phyloP scores from a whole-genome alignment of 2,113 vertebrate genomes.

The Galbula dea region DNA sequence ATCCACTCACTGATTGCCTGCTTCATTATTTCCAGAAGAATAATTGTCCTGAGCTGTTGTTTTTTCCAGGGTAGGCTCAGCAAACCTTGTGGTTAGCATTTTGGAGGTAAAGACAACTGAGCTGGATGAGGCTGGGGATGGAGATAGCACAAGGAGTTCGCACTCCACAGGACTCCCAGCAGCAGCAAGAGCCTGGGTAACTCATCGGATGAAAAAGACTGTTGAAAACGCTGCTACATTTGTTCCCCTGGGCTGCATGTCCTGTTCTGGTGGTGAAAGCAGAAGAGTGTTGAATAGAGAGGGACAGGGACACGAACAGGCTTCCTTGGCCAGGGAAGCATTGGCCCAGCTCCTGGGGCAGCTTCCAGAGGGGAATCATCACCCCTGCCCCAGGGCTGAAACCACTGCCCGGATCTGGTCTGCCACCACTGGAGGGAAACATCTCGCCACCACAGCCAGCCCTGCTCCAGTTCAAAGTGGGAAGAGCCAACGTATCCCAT shows the following conservation, averaged over 20 bases:
- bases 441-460: neutral
- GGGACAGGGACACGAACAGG: neutral
- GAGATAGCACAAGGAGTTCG: neutral
- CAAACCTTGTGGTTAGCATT: neutral
- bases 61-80: neutral
- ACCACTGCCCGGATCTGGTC: neutral
- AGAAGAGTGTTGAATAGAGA: neutral
- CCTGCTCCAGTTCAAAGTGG: neutral
- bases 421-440: slow-evolving; percentile 57
- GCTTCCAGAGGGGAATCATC: neutral
- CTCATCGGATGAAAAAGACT: neutral
- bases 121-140: neutral
- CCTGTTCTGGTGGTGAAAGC: neutral
- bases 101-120: slow-evolving; percentile 30
- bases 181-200: neutral
- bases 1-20: neutral
- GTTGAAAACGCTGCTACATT: neutral
- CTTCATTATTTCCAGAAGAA: slow-evolving; percentile 28
- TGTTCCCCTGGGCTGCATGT: neutral
- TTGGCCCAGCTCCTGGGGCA: neutral
- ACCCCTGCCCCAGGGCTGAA: neutral
- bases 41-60: neutral
- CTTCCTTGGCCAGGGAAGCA: accelerated
- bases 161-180: neutral
- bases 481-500: neutral